Conservation (phyloP, 2,797 vertebrate genomes). For the Syndactyla subalaris region DNA sequence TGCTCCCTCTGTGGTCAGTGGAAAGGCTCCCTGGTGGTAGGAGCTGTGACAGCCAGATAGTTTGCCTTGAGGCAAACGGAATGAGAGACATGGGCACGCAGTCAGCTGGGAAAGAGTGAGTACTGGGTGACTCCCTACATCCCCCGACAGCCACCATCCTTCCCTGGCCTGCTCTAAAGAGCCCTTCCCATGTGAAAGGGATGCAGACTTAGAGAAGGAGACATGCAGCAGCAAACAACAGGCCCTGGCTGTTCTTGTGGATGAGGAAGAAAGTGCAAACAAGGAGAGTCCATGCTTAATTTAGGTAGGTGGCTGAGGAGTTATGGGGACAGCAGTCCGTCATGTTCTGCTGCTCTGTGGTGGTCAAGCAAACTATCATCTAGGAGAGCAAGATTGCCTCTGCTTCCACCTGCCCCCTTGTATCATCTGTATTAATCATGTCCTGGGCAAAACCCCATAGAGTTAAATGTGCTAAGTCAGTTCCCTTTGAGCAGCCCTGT, state of each 20-base stretch:
- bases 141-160: accelerated
- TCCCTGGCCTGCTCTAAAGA: not conserved
- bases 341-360: not conserved
- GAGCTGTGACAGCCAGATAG: not conserved
- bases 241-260: accelerated
- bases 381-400: not conserved
- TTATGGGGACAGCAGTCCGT: accelerated
- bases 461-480: not conserved
- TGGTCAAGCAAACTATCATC: not conserved
- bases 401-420: not conserved
- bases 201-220: accelerated
- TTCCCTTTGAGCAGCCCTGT: not conserved
- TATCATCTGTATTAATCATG: not conserved
- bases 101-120: not conserved
- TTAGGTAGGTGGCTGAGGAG: not conserved
- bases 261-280: not conserved
- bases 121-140: accelerated
- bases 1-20: not conserved
- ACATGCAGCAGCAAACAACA: accelerated
- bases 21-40: not conserved
- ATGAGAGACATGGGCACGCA: not conserved
- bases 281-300: not conserved
- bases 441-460: not conserved
- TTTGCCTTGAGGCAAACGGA: not conserved
- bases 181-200: not conserved